These are phyloP conservation scores for Notarius lentiginosus DNA, from an alignment of 2,113 vertebrate species.

Conservation along the genomic window DNA sequence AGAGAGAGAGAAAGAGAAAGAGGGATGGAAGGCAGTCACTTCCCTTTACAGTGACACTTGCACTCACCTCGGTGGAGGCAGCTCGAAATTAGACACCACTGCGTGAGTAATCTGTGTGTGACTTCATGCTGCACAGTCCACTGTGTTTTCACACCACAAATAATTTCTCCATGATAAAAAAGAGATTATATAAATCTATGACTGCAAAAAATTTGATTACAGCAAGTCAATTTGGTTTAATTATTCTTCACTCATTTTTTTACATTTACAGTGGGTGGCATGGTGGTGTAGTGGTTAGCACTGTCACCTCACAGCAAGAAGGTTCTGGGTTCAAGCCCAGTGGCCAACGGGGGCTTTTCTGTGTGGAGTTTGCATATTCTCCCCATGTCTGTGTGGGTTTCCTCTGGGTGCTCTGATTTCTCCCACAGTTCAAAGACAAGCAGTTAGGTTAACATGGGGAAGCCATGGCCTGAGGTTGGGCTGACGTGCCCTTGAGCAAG, in stretches of 20 bases:
- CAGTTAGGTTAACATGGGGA: too few species aligned
- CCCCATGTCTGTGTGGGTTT: too few species aligned
- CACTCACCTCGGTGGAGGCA: conserved; percentile 69
- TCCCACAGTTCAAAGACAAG: too few species aligned
- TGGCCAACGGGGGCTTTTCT: too few species aligned
- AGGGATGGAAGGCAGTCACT: conserved; percentile 73
- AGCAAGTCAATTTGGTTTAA: background rate
- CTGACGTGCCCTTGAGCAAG: too few species aligned
- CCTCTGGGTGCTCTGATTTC: too few species aligned
- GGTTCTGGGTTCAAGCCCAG: too few species aligned
- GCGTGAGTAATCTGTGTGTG: conserved; percentile 63
- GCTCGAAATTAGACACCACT: conserved; percentile 72
- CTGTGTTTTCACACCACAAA: background rate
- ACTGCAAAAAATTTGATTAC: background rate
- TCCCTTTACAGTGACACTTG: conserved; percentile 83
- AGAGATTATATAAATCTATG: background rate
- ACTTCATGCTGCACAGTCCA: conserved; percentile 34
- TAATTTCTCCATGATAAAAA: background rate
- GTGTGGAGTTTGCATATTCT: too few species aligned
- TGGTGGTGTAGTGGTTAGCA: too few species aligned
- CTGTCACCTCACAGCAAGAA: too few species aligned
- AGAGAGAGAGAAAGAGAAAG: conserved; percentile 35
- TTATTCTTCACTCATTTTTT: background rate
- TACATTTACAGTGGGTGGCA: background rate
- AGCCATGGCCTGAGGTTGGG: too few species aligned